Base-by-base conservation (phyloP, 92 coral and sea anemone species). In the Bergia puertoricense region DNA sequence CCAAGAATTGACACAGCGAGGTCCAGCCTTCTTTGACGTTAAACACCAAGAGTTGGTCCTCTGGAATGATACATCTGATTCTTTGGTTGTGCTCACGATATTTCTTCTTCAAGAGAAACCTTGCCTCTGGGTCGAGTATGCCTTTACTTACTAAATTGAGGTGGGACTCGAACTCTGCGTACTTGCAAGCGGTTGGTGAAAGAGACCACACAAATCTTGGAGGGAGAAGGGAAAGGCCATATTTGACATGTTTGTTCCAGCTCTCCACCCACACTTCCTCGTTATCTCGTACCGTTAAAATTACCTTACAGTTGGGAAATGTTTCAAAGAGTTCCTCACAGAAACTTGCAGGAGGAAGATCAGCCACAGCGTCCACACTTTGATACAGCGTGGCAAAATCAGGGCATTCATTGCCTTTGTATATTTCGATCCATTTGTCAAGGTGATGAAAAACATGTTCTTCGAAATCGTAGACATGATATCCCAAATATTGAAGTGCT, bases 171-270 rank as follows among this genome's bases (percentile, higher is more conserved):
- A 81, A 81, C 30, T 81, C 86, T 20, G 86, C 86, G 56, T 81
- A 81, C 54, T 66, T 81, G 16, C 56, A 39, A 22, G 86, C 86
- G 38, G 86, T 62, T 2, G 48, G 38, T 62, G 86, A 81, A 40
- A 81, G 86, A 46, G 86, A 81, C 86, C 86, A 81, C 46, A 81
- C 71, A n/a, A 81, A 62, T 38, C 37, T 40, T 18, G 86, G 86
- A 8, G 86, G 86, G 39, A 81, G 86, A 39, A 81, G 86, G 6
- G 86, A 81, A 44, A 81, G 86, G 51, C 85, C 75, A 65, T 81
- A 81, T 40, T 81, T 81, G 13, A 81, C 85, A 18, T 81, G 85
- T 20, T 81, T 65, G 56, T 67, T 81, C 85, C 85, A 81, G 30
- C 85, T 81, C 10, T 81, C 85, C 2, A 67, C 85, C 85, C 85